Base-by-base conservation (phyloP, 2,797 vertebrate species). In the Natrix natrix region DNA sequence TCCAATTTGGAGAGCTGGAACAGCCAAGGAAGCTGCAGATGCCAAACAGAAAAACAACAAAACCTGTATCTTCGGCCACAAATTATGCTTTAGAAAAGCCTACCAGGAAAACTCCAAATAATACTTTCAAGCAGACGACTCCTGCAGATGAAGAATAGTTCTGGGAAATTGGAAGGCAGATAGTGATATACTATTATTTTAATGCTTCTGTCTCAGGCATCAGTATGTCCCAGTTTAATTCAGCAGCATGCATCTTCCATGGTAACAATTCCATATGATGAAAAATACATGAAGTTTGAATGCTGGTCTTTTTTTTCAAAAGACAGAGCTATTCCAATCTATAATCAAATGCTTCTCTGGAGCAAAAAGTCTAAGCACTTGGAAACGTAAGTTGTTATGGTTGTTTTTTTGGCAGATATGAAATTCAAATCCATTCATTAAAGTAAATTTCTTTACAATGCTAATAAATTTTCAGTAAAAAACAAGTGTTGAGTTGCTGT, bases 401-500 rank as follows among this genome's bases (percentile, higher is more conserved):
- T 74, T 22, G 3, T 0, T 93, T 61, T 61, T 26, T 26, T 26
- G 4, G 4, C 37, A 52, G 56, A 55, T 59, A 54, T 48, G 2
- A 94, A 4, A 88, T 16, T 0, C n/a, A 20, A 87, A 94, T 86
- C 88, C 90, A 8, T 22, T 94, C 66, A 93, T 89, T 89, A 32
- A 37, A 55, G 22, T 88, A 57, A 43, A 28, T n/a, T 24, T 2
- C 48, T 83, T 4, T 0, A 4, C 8, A 17, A 69, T 92, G 92
- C 92, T 93, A 93, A 90, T 32, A 63, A 94, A 94, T 90, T 0
- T 1, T 87, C 93, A 94, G 83, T 91, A 95, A 94, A 94, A 95
- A 83, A 89, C n/a, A 95, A 93, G 96, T 83, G 88, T 94, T 87
- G 95, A 92, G 92, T 87, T 90, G 86, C 92, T 93, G 60, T 52